Base-by-base conservation (phyloP, 2,113 vertebrate genomes). In the Perca flavescens region DNA sequence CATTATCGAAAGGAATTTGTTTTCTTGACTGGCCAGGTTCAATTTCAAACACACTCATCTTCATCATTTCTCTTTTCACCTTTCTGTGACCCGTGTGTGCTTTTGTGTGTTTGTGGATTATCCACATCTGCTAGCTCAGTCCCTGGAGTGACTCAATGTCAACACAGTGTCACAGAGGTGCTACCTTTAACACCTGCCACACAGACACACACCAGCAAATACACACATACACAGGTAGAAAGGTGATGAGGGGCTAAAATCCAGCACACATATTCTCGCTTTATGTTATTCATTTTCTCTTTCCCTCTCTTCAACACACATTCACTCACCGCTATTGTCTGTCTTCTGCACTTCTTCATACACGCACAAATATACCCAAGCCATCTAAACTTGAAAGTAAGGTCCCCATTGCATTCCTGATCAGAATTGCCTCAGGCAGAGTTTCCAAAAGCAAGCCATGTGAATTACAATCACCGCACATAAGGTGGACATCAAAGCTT, bases 401-500 rank as follows among this genome's bases (percentile, higher is more conserved):
- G 34, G 74, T 88, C 84, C 69, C 74, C 15, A 12, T 76, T 88
- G 85, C 72, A 85, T 74, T 62, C 60, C 57, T 81, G 88, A 89
- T 88, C 91, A 85, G 72, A 60, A 74, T 34, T 60, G 91, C 91
- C 87, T 74, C 10, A 6, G 88, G 91, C 78, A 58, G 36, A 58
- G 43, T 81, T 77, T 91, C 79, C 64, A 34, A 83, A 67, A 70
- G 66, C 73, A 69, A 74, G 80, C 86, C 22, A 60, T 54, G 52
- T 86, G 88, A 87, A 89, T 92, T 73, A 79, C 77, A 91, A 86
- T 88, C 79, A 52, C 49, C 3, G 74, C 40, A 63, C 77, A 68
- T 31, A 73, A 85, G 60, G 68, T 86, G 86, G 78, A 86, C 86
- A 74, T 90, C 77, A 91, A 91, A 89, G 83, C 66, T 76, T 80